Conservation (phyloP, 2,113 vertebrate species). For the Phycodurus eques region DNA sequence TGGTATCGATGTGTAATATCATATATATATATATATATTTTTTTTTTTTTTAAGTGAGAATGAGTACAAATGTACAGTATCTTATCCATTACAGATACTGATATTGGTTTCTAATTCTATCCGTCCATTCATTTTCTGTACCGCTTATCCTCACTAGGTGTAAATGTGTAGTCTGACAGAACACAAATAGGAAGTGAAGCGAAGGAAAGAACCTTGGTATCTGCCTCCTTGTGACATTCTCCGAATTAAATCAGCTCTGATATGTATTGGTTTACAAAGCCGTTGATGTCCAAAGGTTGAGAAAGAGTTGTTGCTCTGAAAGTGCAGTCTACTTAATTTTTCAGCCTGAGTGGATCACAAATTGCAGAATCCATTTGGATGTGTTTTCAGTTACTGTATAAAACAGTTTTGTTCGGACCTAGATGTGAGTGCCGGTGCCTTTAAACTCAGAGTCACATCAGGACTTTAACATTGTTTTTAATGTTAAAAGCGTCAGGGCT, state of each 20-base stretch:
- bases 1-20: too few species aligned
- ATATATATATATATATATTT: too few species aligned
- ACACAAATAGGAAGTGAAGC: too few species aligned
- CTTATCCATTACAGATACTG: too few species aligned
- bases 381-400: background rate
- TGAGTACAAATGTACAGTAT: too few species aligned
- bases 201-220: background rate
- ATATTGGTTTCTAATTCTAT: too few species aligned
- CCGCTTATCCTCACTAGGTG: too few species aligned
- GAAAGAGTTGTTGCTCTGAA: background rate
- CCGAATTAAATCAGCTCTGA: background rate
- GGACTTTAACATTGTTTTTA: background rate
- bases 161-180: too few species aligned
- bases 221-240: background rate
- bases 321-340: background rate
- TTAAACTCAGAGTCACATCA: background rate
- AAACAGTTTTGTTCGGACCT: too few species aligned
- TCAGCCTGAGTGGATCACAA: background rate
- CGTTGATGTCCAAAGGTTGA: background rate
- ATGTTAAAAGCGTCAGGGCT: background rate
- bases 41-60: too few species aligned
- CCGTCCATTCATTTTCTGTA: too few species aligned
- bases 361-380: background rate
- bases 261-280: background rate
- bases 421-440: too few species aligned